These are phyloP conservation scores for Lithodes maja DNA, from an alignment of 2,888 invertebrate genomes.

Conservation along the genomic window DNA sequence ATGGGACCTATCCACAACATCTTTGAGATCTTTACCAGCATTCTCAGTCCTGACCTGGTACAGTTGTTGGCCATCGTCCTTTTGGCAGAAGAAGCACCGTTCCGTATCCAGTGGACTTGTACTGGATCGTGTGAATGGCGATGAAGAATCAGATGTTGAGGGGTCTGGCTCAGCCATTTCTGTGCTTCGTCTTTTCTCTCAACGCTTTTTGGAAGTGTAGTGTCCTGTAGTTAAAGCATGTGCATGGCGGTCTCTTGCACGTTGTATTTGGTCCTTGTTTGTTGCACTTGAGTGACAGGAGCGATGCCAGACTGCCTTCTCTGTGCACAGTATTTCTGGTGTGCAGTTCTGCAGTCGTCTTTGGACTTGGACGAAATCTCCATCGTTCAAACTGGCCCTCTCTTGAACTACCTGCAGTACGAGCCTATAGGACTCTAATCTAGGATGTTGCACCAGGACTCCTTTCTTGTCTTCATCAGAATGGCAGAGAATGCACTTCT, in stretches of 20 bases:
- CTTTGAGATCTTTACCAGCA: too few relatives aligned
- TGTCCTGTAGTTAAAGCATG: not conserved
- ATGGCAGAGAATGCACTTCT: too few relatives aligned
- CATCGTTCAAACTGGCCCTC: not conserved
- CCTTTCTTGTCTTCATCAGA: too few relatives aligned
- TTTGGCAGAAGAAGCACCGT: too few relatives aligned
- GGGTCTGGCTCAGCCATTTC: conserved; percentile 18
- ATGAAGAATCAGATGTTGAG: not conserved
- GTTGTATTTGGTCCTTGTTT: not conserved
- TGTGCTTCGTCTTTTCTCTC: conserved; percentile 15
- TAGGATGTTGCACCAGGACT: too few relatives aligned
- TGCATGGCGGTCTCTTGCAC: not conserved
- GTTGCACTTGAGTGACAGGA: not conserved
- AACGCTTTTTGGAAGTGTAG: not conserved
- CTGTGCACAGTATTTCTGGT: not conserved
- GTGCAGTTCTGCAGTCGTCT: not conserved
- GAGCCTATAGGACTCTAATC: too few relatives aligned
- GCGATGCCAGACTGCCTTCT: not conserved
- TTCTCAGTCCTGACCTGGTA: too few relatives aligned
- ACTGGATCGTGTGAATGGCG: conserved; percentile 1
- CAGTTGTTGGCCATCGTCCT: too few relatives aligned
- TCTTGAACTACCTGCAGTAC: too few relatives aligned
- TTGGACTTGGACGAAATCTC: not conserved
- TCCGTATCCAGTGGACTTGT: not conserved
- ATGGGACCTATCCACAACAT: too few relatives aligned